Conservation (phyloP, 2,888 invertebrate species). For the Noctua janthe region DNA sequence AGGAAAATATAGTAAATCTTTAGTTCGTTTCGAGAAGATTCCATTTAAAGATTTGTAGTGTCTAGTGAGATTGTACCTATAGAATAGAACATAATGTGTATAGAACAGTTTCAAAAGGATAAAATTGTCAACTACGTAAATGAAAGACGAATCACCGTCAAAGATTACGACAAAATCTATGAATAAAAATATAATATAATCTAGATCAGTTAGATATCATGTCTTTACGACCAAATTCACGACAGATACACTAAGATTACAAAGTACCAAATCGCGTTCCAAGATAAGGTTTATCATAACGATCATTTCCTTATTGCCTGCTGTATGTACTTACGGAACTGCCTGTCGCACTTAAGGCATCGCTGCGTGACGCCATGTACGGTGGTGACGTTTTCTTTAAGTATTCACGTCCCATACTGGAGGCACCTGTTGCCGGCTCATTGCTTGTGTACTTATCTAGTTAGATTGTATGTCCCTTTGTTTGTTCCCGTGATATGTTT, state of each 20-base stretch:
- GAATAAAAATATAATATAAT: too few relatives aligned
- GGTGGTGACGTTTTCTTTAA: slow-evolving; percentile 24
- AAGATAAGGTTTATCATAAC: slow-evolving; percentile 26
- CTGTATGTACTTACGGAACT: background rate
- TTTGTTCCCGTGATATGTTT: slow-evolving; percentile 17
- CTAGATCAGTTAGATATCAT: background rate
- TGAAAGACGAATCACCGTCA: too few relatives aligned
- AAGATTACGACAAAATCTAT: too few relatives aligned
- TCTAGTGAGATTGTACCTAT: background rate
- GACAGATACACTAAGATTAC: slow-evolving; percentile 11
- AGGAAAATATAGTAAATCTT: slow-evolving; percentile 9
- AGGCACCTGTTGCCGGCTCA: slow-evolving; percentile 46
- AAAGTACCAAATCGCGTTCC: slow-evolving; percentile 28
- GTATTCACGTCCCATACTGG: slow-evolving; percentile 5
- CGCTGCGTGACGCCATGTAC: slow-evolving; percentile 12
- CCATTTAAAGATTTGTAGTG: background rate
- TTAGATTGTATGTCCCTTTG: slow-evolving; percentile 8
- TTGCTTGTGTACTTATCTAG: slow-evolving; percentile 17
- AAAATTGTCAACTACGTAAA: too few relatives aligned
- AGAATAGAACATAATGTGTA: too few relatives aligned
- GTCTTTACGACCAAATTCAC: slow-evolving; percentile 1
- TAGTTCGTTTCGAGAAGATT: slow-evolving; percentile 11
- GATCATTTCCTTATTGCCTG: slow-evolving; percentile 47
- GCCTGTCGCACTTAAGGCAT: slow-evolving; percentile 5
- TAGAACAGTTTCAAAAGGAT: too few relatives aligned